Evolutionary conservation across 37 sponge, comb jelly and placozoan species (phyloP).

Genomic region (Bolinopsis microptera): DNA sequence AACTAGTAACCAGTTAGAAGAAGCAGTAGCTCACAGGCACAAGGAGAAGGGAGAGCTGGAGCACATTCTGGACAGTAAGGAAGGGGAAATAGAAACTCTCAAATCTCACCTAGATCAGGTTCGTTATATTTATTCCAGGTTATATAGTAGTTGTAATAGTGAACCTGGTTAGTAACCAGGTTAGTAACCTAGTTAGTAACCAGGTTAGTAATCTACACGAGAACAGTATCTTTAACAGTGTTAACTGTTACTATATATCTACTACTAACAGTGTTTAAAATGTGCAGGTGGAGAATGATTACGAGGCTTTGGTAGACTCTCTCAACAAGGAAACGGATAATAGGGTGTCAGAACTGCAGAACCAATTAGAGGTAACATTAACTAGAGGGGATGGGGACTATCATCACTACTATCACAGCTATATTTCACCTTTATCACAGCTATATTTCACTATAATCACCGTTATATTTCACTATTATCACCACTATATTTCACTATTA

Average conservation of each 20-base stretch:
- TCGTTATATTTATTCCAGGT: neutral
- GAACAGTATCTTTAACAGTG: too few relatives aligned
- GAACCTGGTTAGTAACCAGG: neutral
- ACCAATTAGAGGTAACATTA: conserved; percentile 62
- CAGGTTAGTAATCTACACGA: neutral
- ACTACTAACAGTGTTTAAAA: too few relatives aligned
- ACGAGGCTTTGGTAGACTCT: conserved; percentile 23
- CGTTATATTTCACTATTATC: too few relatives aligned
- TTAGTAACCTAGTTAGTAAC: too few relatives aligned
- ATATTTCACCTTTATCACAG: too few relatives aligned
- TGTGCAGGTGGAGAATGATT: conserved; percentile 41
- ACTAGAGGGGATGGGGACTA: too few relatives aligned
- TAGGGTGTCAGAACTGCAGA: conserved; percentile 50
- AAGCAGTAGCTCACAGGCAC: too few relatives aligned
- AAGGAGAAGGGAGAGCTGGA: neutral
- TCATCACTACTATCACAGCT: too few relatives aligned
- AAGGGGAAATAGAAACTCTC: neutral
- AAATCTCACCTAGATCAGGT: neutral
- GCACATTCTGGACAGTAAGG: neutral
- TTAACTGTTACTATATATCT: too few relatives aligned
- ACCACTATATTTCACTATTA: too few relatives aligned
- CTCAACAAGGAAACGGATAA: conserved; percentile 52
- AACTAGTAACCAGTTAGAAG: too few relatives aligned
- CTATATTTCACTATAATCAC: too few relatives aligned
- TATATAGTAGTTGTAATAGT: neutral